Percentiles rank a stretch among this genome's conserved stretches.
These are phyloP conservation scores for Machaerirhynchus nigripectus DNA, from an alignment of 2,113 vertebrate species.

Conservation along the genomic window DNA sequence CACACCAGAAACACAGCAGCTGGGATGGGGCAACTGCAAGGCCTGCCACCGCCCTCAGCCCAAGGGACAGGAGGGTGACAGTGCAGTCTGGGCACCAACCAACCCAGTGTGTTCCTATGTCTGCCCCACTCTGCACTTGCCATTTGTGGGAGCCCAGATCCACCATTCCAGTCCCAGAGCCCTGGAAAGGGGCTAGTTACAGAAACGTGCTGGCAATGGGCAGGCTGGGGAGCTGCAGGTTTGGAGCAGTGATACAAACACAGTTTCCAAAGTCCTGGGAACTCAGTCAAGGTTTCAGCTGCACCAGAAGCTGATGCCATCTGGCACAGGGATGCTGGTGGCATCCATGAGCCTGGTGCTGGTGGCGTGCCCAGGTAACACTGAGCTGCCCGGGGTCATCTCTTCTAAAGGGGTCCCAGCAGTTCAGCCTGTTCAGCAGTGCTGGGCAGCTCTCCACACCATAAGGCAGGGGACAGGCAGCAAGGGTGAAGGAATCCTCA, in stretches of 20 bases:
- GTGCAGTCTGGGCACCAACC: neutral
- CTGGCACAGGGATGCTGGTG: rapidly evolving
- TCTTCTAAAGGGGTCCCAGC: neutral
- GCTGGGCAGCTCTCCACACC: neutral
- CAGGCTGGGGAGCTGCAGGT: neutral
- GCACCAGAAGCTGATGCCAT: neutral
- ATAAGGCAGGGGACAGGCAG: neutral
- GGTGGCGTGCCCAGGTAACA: rapidly evolving
- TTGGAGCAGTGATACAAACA: neutral
- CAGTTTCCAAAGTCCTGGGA: neutral
- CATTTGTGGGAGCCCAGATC: neutral
- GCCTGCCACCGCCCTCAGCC: neutral
- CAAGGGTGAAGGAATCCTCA: neutral
- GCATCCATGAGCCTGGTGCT: neutral
- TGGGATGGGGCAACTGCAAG: neutral
- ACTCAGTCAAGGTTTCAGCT: neutral
- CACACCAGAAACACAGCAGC: neutral
- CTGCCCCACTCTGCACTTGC: neutral
- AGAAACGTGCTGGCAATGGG: neutral
- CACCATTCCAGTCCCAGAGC: neutral
- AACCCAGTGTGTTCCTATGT: rapidly evolving
- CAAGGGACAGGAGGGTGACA: neutral
- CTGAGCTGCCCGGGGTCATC: neutral
- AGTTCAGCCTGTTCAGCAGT: neutral
- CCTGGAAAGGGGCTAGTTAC: neutral